Base-by-base conservation (phyloP, 2,113 vertebrate species). In the Hystrix brachyura region DNA sequence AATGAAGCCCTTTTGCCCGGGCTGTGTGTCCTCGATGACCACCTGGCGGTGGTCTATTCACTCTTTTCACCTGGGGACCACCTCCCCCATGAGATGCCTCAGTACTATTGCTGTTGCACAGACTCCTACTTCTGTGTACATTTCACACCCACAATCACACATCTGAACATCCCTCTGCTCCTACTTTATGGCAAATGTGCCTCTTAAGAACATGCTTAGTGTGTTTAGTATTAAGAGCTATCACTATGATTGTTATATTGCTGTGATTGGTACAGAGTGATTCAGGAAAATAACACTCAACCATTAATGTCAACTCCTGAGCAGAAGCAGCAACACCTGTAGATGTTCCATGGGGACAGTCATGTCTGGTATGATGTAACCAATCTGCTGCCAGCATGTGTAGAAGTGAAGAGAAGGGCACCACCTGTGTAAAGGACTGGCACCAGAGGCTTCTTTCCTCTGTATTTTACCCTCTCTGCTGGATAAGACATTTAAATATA, bases 291-390 rank as follows among this genome's bases (percentile, higher is more conserved):
- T 11, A 34, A n/a, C 0, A 34, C 53, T 46, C 0, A 55, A 1
- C 51, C 76, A 38, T 51, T 25, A 46, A 67, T 34, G 25, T 38
- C 27, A 95, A 62, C 18, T 18, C 84, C 21, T n/a, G n/a, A 59
- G 3, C 10, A 18, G 43, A 34, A 57, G 23, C 14, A 85, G 65
- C 25, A 78, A 34, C 21, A 21, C 12, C 51, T 64, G 23, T 6
- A 74, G 46, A 43, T 32, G 32, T 60, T 53, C 23, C 53, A 29
- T 12, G 1, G 59, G 51, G 11, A 60, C 21, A 2, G 13, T 32
- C 29, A 25, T 11, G 1, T 48, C 34, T 1, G 3, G 3, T 53
- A 10, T 6, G 12, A 0, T 38, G 2, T 5, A 6, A 46, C n/a
- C 38, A 46, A 13, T 25, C 46, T 80, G 38, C 69, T 71, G 3